A percentile compares a stretch with the other conserved stretches of the same genome.
Conservation (phyloP, 2,797 vertebrate genomes). For the Jordanella pulchra region DNA sequence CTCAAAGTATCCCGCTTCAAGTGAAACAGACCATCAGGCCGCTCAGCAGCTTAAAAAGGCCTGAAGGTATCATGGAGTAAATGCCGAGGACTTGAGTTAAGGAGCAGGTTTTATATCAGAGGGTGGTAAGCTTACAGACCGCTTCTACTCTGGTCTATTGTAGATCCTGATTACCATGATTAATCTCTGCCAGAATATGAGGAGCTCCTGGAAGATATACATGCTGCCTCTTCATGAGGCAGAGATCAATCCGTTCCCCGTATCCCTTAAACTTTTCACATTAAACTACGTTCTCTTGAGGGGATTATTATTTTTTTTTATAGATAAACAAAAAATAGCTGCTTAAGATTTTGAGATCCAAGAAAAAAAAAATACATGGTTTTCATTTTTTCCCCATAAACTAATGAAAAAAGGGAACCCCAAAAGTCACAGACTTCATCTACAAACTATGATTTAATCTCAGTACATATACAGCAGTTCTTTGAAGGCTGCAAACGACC, state of each 20-base stretch:
- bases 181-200: too few relatives aligned
- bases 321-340: not conserved
- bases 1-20: not conserved
- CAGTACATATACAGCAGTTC: not conserved
- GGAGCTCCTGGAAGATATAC: too few relatives aligned
- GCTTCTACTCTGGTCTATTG: not conserved
- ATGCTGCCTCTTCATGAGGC: too few relatives aligned
- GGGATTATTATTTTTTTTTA: too few relatives aligned
- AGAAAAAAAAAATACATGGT: not conserved
- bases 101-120: not conserved
- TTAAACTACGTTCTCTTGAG: too few relatives aligned
- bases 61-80: not conserved
- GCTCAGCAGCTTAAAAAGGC: not conserved
- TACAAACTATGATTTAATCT: too few relatives aligned
- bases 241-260: too few relatives aligned
- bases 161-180: not conserved
- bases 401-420: not conserved
- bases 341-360: too few relatives aligned
- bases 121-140: too few relatives aligned
- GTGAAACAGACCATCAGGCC: slow-evolving; percentile 2
- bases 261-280: too few relatives aligned
- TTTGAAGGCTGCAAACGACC: not conserved
- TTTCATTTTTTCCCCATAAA: not conserved
- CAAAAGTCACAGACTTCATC: not conserved
- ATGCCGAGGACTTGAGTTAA: not conserved